Evolutionary conservation across 2,797 vertebrate species (phyloP), one percentile per base, ranked within the genome.

Genomic region (Anisognathus igniventris): DNA sequence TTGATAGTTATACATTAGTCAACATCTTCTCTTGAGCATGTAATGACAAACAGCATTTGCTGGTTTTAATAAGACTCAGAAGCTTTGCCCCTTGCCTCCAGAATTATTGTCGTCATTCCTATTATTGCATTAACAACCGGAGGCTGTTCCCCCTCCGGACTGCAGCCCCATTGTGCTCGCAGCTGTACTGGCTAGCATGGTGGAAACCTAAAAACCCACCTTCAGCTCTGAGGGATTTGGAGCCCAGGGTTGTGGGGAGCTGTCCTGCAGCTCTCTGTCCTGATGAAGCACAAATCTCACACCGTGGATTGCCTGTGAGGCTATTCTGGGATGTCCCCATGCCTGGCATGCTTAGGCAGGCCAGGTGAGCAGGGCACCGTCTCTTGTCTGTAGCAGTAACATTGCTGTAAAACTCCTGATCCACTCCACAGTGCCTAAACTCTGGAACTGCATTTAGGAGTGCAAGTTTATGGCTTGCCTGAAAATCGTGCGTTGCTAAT

Each of bases 1-100:
- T 96, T 93, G 62, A 94, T 92, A 95, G 96, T 97, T 96, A 96
- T 1, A 96, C 74, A 94, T 97, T 96, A 96, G 95, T 95, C 94
- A 96, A 93, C 91, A 90, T 88, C 91, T 88, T 92, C 91, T 94
- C 79, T 84, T 95, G 64, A 93, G 85, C 40, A 0, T 70, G 45
- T 96, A 95, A 97, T 91, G 93, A 92, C 90, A 96, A 97, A 94
- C 93, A 96, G 96, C 64, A 13, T 76, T 94, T 66, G 45, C 92
- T 96, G 91, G 3, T 90, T 96, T 91, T 93, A 93, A 88, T 96
- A 92, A 90, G 82, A 74, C 82, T 81, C 71, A 86, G 89, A 93
- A 85, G 95, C 88, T 90, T 93, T 90, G 61, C 82, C 94, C 77
- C 94, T 96, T 95, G 76, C 57, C 82, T 96, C 64, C 90, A 90